Percentiles rank a stretch among this genome's conserved stretches.
These are phyloP conservation scores for Mythimna albipuncta DNA, from an alignment of 2,888 invertebrate species.

Conservation along the genomic window DNA sequence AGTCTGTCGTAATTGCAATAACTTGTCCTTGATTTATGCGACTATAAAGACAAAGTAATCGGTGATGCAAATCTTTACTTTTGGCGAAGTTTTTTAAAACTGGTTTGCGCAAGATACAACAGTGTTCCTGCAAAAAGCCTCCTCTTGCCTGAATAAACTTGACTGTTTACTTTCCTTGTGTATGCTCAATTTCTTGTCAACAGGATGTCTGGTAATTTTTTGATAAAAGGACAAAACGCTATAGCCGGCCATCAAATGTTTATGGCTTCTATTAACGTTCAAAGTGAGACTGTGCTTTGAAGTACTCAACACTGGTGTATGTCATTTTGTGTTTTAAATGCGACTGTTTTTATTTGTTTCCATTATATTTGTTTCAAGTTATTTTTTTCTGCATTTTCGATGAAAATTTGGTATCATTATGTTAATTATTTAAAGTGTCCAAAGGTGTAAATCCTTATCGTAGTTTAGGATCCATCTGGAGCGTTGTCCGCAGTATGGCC, in stretches of 20 bases:
- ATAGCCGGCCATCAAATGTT: constrained; percentile 67
- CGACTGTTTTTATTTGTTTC: constrained; percentile 24
- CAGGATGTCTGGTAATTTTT: constrained; percentile 57
- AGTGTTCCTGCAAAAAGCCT: constrained; percentile 34
- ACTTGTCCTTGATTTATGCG: constrained; percentile 71
- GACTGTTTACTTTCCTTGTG: constrained; percentile 33
- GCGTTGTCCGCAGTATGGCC: constrained; percentile 65
- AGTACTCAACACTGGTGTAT: constrained; percentile 68
- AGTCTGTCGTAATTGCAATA: constrained; percentile 72
- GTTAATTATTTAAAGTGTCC: background rate
- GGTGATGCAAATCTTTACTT: constrained; percentile 66
- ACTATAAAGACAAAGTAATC: constrained; percentile 66
- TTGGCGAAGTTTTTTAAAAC: constrained; percentile 51
- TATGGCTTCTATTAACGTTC: constrained; percentile 70
- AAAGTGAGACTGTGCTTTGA: constrained; percentile 74
- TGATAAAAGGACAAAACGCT: constrained; percentile 60
- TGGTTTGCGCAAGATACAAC: constrained; percentile 26
- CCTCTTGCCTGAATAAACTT: constrained; percentile 16
- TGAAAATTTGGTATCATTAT: background rate
- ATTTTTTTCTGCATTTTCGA: background rate
- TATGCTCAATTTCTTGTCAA: constrained; percentile 31
- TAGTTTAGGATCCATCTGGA: constrained; percentile 56
- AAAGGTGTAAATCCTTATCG: constrained; percentile 17
- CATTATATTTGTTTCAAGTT: background rate
- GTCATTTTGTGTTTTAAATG: constrained; percentile 65